Evolutionary conservation across 2,888 invertebrate species (phyloP), one percentile per base, ranked within the genome.

Genomic region (Hemicrepidius hirtus): DNA sequence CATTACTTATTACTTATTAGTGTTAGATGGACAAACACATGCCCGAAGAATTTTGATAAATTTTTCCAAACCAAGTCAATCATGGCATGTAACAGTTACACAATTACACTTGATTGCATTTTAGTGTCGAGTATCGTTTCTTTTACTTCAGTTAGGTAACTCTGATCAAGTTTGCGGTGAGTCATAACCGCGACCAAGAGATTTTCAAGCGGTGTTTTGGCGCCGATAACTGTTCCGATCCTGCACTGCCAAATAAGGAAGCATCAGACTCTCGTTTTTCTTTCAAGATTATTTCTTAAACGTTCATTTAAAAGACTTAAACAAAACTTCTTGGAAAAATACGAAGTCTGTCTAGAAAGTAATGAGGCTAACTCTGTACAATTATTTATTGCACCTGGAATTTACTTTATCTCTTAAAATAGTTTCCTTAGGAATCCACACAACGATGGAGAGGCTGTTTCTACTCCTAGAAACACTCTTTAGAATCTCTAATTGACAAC

Each of bases 161-260:
- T 57, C 37, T 50, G 50, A 13, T 20, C 57, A 57, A 66, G 66
- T 53, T 46, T 40, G 28, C 32, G 66, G 55, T 66, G 66, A 66
- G 41, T 66, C 66, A 65, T 10, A 41, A 16, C 10, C 40, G 44
- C 57, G 55, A 55, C 44, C 41, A 44, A 57, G 44, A 55, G 49
- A 65, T 55, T 65, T 49, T 35, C 18, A 49, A 63, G 18, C 24
- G 50, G 35, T 53, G 53, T 55, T 55, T 53, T 50, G 53, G 53
- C 32, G 53, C 32, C 66, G 41, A 28, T 66, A 57, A 55, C 55
- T 40, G 55, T 55, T 44, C 55, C 18, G 28, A 66, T 66, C 66
- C 66, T 66, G 66, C 53, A 55, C 37, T 16, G 18, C 66, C 66
- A n/a, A 37, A 55, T 57, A 57, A 46, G 66, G 66, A 57, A 32